Evolutionary conservation across 1,140 invertebrate species (phyloP).

Genomic region (Ptiloglossa arizonensis): DNA sequence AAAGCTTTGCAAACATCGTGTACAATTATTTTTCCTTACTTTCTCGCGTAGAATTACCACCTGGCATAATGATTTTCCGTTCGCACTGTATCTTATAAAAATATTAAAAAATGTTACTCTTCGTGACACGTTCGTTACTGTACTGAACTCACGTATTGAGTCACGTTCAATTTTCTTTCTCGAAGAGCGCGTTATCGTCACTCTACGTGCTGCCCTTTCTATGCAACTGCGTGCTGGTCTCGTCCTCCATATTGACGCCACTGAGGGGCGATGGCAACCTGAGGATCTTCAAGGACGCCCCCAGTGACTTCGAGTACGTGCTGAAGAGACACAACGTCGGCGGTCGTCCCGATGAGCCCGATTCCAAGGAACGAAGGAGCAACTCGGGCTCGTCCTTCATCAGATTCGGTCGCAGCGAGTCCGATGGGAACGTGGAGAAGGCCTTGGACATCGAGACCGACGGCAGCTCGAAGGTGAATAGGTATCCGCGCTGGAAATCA

Average conservation of each 20-base stretch:
- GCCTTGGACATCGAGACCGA: slow-evolving; percentile 16
- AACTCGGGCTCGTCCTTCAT: slow-evolving; percentile 75
- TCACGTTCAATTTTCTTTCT: not conserved
- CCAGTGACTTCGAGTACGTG: slow-evolving; percentile 71
- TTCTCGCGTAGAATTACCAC: no score
- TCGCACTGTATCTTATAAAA: no score
- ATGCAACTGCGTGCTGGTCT: slow-evolving; percentile 61
- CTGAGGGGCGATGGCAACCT: slow-evolving; percentile 57
- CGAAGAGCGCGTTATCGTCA: slow-evolving; percentile 35
- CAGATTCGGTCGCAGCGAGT: slow-evolving; percentile 71
- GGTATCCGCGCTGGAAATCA: slow-evolving; percentile 57
- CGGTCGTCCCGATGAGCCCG: slow-evolving; percentile 56
- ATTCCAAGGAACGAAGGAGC: slow-evolving; percentile 76
- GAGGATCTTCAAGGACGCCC: slow-evolving; percentile 54
- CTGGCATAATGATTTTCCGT: no score
- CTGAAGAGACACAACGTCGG: slow-evolving; percentile 64
- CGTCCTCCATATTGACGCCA: slow-evolving; percentile 60
- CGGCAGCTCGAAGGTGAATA: slow-evolving; percentile 34
- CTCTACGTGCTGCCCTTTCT: slow-evolving; percentile 66
- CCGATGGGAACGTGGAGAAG: slow-evolving; percentile 37
- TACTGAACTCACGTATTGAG: no score
- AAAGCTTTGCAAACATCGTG: no score
- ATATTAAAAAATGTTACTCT: no score
- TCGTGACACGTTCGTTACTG: no score
- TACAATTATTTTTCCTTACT: no score